A percentile compares a stretch with the other conserved stretches of the same genome.
These are phyloP conservation scores for Seriola rivoliana DNA, from an alignment of 2,113 vertebrate species.

Conservation along the genomic window DNA sequence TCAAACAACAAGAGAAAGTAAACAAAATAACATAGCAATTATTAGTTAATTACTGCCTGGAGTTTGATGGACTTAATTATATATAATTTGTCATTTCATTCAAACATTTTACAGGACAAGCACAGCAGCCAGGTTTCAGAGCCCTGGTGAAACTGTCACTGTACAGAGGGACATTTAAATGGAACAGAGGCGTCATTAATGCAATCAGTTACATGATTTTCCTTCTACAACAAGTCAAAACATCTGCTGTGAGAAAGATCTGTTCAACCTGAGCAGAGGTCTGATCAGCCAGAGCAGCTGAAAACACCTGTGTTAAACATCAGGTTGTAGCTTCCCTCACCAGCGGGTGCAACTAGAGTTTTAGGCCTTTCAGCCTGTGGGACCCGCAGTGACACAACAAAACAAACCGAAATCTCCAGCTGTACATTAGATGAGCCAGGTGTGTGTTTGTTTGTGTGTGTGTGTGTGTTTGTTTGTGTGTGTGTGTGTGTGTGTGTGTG, in stretches of 20 bases:
- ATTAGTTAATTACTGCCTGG: neutral
- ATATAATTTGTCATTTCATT: neutral
- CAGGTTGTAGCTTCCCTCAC: constrained; percentile 7
- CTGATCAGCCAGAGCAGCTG: neutral
- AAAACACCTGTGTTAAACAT: neutral
- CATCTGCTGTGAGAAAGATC: neutral
- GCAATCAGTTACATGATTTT: neutral
- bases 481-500: neutral
- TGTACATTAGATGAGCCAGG: neutral
- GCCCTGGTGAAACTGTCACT: neutral
- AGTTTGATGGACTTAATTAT: neutral
- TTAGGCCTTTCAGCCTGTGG: neutral
- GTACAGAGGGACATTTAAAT: neutral
- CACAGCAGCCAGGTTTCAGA: neutral
- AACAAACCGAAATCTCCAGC: neutral
- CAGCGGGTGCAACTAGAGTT: neutral
- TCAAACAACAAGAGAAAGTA: neutral
- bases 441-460: neutral
- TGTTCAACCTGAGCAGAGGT: neutral
- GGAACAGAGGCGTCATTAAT: neutral
- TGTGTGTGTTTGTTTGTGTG: too few relatives aligned
- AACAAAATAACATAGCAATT: neutral
- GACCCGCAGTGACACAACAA: neutral
- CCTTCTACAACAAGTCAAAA: neutral
- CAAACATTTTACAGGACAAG: neutral